phyloP scores from a whole-genome alignment of 2,113 vertebrate genomes.

The Megaleporinus macrocephalus region DNA sequence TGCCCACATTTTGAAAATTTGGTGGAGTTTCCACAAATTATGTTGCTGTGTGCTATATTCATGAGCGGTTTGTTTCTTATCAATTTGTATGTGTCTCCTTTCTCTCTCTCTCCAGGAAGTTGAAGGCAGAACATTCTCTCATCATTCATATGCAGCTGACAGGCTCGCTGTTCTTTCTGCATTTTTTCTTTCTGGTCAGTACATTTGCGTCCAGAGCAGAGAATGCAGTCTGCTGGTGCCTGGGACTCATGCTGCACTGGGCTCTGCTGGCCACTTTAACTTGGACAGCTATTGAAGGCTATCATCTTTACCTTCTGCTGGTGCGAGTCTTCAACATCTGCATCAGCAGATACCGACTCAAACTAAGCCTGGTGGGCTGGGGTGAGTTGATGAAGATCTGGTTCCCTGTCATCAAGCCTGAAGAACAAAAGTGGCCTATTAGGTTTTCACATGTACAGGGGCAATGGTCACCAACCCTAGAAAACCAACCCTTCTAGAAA shows the following conservation, averaged over 20 bases:
- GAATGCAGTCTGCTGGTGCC: slow-evolving; percentile 62
- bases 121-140: slow-evolving; percentile 72
- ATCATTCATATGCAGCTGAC: slow-evolving; percentile 79
- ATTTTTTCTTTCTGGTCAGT: slow-evolving; percentile 79
- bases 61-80: too few relatives aligned
- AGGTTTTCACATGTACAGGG: slow-evolving; percentile 74
- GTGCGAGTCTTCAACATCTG: slow-evolving; percentile 75
- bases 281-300: slow-evolving; percentile 74
- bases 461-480: too few relatives aligned
- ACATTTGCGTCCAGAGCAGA: slow-evolving; percentile 28
- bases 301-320: slow-evolving; percentile 75
- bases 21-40: too few relatives aligned
- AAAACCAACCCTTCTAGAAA: too few relatives aligned
- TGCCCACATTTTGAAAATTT: too few relatives aligned
- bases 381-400: slow-evolving; percentile 69
- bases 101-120: slow-evolving; percentile 59
- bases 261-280: slow-evolving; percentile 71
- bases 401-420: slow-evolving; percentile 73
- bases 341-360: slow-evolving; percentile 73
- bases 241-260: slow-evolving; percentile 73
- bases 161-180: slow-evolving; percentile 80
- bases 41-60: too few relatives aligned
- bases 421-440: slow-evolving; percentile 77
- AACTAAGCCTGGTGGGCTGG: slow-evolving; percentile 73
- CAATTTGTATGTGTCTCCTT: too few relatives aligned